Percentiles rank a stretch among this genome's conserved stretches.
These are phyloP conservation scores for Promerops cafer DNA, from an alignment of 2,113 vertebrate genomes.

Conservation along the genomic window DNA sequence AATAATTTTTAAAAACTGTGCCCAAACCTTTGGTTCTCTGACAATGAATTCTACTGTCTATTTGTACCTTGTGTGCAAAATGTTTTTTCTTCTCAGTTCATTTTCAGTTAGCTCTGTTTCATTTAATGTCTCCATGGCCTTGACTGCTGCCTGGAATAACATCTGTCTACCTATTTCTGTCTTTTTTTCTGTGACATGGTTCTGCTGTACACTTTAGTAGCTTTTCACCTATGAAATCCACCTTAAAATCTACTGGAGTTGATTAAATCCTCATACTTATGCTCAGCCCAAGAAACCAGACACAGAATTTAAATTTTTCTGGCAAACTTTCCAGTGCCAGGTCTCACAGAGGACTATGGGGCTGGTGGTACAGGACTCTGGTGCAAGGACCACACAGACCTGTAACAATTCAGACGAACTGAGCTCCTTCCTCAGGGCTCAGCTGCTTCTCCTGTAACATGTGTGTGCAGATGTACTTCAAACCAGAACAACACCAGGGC, in stretches of 20 bases:
- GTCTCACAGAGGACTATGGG: rapidly evolving
- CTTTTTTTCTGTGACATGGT: background rate
- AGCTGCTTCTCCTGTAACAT: background rate
- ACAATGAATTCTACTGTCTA: background rate
- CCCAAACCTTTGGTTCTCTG: background rate
- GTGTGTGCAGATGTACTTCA: background rate
- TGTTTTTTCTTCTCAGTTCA: background rate
- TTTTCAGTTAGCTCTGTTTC: background rate
- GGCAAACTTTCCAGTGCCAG: background rate
- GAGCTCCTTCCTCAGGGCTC: background rate
- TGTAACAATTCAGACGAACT: background rate
- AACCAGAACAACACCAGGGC: background rate
- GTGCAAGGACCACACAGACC: background rate
- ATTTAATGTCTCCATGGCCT: background rate
- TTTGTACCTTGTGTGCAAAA: background rate
- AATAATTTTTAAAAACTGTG: background rate
- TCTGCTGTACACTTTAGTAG: background rate
- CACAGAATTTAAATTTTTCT: background rate
- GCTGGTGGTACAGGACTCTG: too few species aligned
- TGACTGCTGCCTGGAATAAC: background rate
- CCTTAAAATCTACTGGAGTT: background rate
- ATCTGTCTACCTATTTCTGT: background rate
- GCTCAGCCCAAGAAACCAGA: background rate
- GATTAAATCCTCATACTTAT: background rate
- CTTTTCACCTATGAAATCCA: background rate